These are phyloP conservation scores for Tiliacea aurago DNA, from an alignment of 2,888 invertebrate species.

Conservation along the genomic window DNA sequence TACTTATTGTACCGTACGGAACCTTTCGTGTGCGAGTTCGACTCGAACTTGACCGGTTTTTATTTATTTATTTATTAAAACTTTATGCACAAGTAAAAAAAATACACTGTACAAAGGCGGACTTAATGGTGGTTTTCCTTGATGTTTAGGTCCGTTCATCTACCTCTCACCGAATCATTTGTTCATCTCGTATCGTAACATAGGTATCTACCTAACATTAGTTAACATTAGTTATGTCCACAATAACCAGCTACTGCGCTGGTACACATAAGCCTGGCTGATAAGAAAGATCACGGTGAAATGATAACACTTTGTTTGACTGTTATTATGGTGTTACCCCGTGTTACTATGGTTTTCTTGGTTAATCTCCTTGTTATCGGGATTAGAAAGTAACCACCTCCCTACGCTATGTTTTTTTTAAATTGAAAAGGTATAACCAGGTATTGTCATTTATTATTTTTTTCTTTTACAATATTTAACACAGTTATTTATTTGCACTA, in stretches of 20 bases:
- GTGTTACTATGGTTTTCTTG: conserved; percentile 3
- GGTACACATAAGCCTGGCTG: conserved; percentile 9
- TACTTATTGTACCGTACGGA: no score
- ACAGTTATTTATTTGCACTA: no score
- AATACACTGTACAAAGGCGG: no score
- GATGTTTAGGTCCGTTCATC: not conserved
- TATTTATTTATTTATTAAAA: no score
- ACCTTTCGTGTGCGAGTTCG: no score
- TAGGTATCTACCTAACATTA: not conserved
- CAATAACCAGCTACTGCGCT: conserved; percentile 15
- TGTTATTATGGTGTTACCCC: conserved; percentile 13
- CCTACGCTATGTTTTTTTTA: no score
- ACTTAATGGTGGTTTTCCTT: no score
- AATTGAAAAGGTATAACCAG: no score
- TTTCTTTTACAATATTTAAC: no score
- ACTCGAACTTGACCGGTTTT: no score
- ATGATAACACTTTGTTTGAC: conserved; percentile 28
- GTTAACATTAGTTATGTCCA: not conserved
- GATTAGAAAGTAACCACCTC: not conserved
- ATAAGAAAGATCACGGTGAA: conserved; percentile 30
- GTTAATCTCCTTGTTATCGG: conserved; percentile 7
- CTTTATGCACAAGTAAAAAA: no score
- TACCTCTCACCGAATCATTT: not conserved
- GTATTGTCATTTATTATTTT: no score
- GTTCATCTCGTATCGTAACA: not conserved